Base-by-base conservation (phyloP, 2,797 vertebrate species). In the Peromyscus eremicus region DNA sequence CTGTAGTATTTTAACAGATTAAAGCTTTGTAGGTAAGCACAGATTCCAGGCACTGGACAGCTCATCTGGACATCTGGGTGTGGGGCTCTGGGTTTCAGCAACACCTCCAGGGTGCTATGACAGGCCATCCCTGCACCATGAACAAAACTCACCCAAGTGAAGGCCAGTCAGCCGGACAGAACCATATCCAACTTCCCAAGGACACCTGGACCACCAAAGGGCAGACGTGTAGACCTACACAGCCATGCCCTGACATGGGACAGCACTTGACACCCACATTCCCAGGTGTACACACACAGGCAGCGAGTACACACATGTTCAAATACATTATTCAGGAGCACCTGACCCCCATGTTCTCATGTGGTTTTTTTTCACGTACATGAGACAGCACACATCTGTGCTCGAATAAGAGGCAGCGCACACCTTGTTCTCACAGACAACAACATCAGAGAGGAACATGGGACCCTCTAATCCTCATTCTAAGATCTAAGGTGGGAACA, bases 1-100 rank as follows among this genome's bases (percentile, higher is more conserved):
- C 9, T 7, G 0, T 1, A 16, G 75, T 3, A 16, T 16, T 12
- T 21, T n/a, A 70, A n/a, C 0, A 1, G 23, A 6, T 16, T 2
- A 23, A 66, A 37, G 92, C 66, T 57, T 2, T 11, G 75, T 1
- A 17, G 17, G 1, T 5, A 25, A 57, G 60, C 29, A 73, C 16
- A 7, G 32, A 32, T 16, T 40, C 40, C 64, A 57, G 81, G 90
- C 82, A 29, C 60, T 14, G 62, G 23, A 10, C 9, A 0, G 79
- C 79, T 19, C 52, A 46, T 49, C 21, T 64, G 76, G 25, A 17
- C 9, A 7, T 49, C 68, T 46, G 80, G 1, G 23, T 3, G 40
- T 40, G 25, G 23, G 19, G 10, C 60, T 37, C 43, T 32, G 6
- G 46, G 73, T 43, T 86, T 76, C 73, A 49, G n/a, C 46, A 55